Base-by-base conservation (phyloP, 2,113 vertebrate species). In the Dermatemys mawii region DNA sequence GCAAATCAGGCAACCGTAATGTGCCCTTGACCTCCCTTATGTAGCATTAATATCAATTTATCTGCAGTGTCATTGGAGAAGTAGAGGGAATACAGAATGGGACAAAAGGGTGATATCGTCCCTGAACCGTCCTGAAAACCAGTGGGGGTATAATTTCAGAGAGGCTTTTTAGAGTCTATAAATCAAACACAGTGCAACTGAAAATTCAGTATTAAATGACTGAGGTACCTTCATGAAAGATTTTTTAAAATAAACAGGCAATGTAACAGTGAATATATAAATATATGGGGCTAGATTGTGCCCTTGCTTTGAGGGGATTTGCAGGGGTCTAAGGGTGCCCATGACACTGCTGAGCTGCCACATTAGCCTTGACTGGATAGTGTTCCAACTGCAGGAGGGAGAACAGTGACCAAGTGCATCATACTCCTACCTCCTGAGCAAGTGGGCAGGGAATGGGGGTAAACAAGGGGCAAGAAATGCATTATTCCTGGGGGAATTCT, bases 1-100 rank as follows among this genome's bases (percentile, higher is more conserved):
- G 53, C n/a, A 96, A 93, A 94, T 86, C 26, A 82, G 78, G n/a
- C 13, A 50, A 53, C 55, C 70, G 4, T 73, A 87, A 83, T 55
- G 44, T 91, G 78, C 41, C 75, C 81, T 75, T 86, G 78, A 94
- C 50, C 90, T 92, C 51, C 89, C 26, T 88, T 29, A 87, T 16
- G 19, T 79, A 81, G 46, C 79, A 91, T 88, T 86, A 90, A 89
- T 90, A 92, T 87, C 82, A 94, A 89, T 94, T 88, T 89, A 93
- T 81, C 75, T 95, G 27, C 87, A 50, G 86, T 92, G 78, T 83
- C 92, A 91, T 2, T 4, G n/a, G 27, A 89, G 86, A n/a, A 86
- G 38, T 14, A 81, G 67, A 84, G 53, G 41, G 90, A 95, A 92
- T 93, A 88, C 13, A 84, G 83, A 91, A 21, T 44, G 50, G 7